Conservation (phyloP, 1,140 invertebrate genomes). For the Brevipalpus yothersi region DNA sequence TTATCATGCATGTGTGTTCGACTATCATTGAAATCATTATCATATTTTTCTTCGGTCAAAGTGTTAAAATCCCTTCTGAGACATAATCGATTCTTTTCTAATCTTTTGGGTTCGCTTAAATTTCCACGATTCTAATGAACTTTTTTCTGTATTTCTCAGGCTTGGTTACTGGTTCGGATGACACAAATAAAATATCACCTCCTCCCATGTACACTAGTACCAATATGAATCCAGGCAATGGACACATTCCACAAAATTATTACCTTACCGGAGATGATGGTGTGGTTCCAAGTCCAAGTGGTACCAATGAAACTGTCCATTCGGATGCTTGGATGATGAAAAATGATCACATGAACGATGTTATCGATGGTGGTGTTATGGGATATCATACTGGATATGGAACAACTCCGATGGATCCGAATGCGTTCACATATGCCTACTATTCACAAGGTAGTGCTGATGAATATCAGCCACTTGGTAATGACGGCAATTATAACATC, state of each 20-base stretch:
- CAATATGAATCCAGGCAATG: background rate
- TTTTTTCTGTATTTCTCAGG: background rate
- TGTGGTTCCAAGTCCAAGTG: constrained; percentile 8
- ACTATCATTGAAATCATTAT: too few relatives aligned
- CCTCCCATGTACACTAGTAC: constrained; percentile 6
- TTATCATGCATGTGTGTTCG: background rate
- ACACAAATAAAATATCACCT: constrained; percentile 3
- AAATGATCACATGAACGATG: constrained; percentile 7
- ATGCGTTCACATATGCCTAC: constrained; percentile 12
- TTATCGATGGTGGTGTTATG: constrained; percentile 1
- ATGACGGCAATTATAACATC: constrained; percentile 14
- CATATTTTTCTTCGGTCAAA: too few relatives aligned
- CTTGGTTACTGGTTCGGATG: constrained; percentile 1
- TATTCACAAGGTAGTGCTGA: constrained; percentile 5
- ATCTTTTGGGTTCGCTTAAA: too few relatives aligned
- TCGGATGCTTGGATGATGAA: constrained; percentile 11
- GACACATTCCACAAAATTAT: constrained; percentile 8
- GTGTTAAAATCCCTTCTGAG: too few relatives aligned
- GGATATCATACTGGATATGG: constrained; percentile 1
- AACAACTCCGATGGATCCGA: constrained; percentile 9
- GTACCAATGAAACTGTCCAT: constrained; percentile 30
- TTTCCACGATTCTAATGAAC: too few relatives aligned
- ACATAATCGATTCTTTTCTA: too few relatives aligned
- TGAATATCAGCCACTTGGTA: constrained; percentile 15
- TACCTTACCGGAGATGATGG: constrained; percentile 5